Conservation (phyloP, 2,113 vertebrate genomes). For the Podarcis cretensis region DNA sequence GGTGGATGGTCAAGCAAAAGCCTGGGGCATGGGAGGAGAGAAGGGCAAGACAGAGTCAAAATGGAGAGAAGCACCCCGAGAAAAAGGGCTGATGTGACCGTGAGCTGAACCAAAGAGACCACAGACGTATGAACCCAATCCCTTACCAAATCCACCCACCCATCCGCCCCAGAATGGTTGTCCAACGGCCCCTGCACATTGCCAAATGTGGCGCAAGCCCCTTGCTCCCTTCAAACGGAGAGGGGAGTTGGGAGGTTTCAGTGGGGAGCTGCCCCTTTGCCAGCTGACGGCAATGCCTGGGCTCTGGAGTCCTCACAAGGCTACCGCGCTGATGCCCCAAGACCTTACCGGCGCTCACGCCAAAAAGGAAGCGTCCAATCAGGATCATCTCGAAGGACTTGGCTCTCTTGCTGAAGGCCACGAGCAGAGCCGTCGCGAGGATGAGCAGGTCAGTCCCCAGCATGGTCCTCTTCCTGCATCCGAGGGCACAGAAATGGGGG, state of each 20-base stretch:
- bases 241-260: no score
- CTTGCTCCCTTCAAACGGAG: no score
- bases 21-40: constrained; percentile 50
- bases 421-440: neutral
- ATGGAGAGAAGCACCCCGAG: neutral
- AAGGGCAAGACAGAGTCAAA: neutral
- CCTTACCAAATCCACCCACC: no score
- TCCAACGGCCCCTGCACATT: no score
- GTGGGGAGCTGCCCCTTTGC: no score
- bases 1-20: constrained; percentile 63
- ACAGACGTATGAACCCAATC: no score
- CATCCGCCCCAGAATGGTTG: no score
- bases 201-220: no score
- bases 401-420: constrained; percentile 29
- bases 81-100: no score
- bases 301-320: no score
- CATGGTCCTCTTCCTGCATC: constrained; percentile 42
- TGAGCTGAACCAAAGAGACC: no score
- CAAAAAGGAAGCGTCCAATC: constrained; percentile 34
- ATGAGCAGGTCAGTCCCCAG: constrained; percentile 38
- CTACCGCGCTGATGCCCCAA: neutral
- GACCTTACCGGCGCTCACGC: constrained; percentile 43
- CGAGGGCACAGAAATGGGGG: neutral
- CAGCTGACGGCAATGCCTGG: no score
- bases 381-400: constrained; percentile 49